These are phyloP conservation scores for Drosophila infuscata DNA, from an alignment of 2,888 invertebrate genomes.

Conservation along the genomic window DNA sequence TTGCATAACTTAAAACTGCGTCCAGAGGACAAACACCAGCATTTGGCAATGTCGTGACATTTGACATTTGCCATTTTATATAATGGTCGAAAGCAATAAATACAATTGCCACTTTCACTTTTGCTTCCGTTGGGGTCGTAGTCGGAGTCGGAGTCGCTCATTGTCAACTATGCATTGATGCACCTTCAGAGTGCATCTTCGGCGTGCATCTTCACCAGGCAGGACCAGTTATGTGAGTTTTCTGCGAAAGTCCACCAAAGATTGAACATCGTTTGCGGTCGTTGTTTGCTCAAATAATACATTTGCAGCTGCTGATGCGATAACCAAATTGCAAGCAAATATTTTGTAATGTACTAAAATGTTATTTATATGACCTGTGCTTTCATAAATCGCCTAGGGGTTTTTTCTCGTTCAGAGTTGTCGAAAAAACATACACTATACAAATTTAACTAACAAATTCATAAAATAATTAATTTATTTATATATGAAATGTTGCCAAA, in stretches of 20 bases:
- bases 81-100: slow-evolving; percentile 39
- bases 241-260: slow-evolving; percentile 41
- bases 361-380: slow-evolving; percentile 35
- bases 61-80: slow-evolving; percentile 61
- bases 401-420: slow-evolving; percentile 12
- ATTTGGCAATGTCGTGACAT: slow-evolving; percentile 54
- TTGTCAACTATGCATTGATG: slow-evolving; percentile 45
- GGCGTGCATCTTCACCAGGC: slow-evolving; percentile 15
- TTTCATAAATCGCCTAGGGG: slow-evolving; percentile 31
- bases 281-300: slow-evolving; percentile 23
- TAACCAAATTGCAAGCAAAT: slow-evolving; percentile 26
- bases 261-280: slow-evolving; percentile 20
- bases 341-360: slow-evolving; percentile 41
- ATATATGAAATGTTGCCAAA: neutral
- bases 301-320: slow-evolving; percentile 38
- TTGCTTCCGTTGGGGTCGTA: slow-evolving; percentile 42
- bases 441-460: neutral
- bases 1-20: slow-evolving; percentile 30
- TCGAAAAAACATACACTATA: neutral
- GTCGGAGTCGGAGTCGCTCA: slow-evolving; percentile 10
- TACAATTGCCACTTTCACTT: slow-evolving; percentile 60
- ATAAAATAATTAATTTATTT: no score
- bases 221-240: slow-evolving; percentile 56
- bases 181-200: slow-evolving; percentile 49
- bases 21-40: slow-evolving; percentile 34